Conservation (phyloP, 2,888 invertebrate species). For the Ecliptopera silaceata region DNA sequence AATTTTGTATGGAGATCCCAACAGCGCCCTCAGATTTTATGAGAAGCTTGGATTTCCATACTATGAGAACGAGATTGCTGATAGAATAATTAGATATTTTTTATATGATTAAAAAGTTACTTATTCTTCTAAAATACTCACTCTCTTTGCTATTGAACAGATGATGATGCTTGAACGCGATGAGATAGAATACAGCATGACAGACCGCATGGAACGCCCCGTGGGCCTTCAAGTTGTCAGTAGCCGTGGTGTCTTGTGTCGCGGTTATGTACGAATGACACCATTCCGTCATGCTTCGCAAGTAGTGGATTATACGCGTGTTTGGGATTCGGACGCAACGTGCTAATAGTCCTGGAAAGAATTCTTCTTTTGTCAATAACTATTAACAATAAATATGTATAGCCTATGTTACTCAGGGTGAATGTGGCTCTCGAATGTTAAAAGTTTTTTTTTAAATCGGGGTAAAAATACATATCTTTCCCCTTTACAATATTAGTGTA, state of each 20-base stretch:
- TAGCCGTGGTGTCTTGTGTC: constrained; percentile 77
- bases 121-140: constrained; percentile 60
- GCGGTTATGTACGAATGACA: constrained; percentile 91
- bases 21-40: too few relatives aligned
- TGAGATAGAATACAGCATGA: constrained; percentile 95
- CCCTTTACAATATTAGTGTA: too few relatives aligned
- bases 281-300: constrained; percentile 91
- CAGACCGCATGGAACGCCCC: constrained; percentile 95
- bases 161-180: constrained; percentile 94
- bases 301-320: constrained; percentile 61
- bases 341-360: constrained; percentile 62
- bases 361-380: background rate
- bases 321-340: constrained; percentile 71
- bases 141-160: constrained; percentile 90
- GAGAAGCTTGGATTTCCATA: too few relatives aligned
- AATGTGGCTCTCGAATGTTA: too few relatives aligned
- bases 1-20: too few relatives aligned
- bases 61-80: too few relatives aligned
- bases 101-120: too few relatives aligned
- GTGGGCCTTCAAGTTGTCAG: constrained; percentile 85
- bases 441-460: too few relatives aligned
- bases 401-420: too few relatives aligned
- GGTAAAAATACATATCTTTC: too few relatives aligned
- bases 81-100: too few relatives aligned
- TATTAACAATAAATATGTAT: background rate